These are phyloP conservation scores for Cariama cristata DNA, from an alignment of 2,113 vertebrate genomes.

Conservation along the genomic window DNA sequence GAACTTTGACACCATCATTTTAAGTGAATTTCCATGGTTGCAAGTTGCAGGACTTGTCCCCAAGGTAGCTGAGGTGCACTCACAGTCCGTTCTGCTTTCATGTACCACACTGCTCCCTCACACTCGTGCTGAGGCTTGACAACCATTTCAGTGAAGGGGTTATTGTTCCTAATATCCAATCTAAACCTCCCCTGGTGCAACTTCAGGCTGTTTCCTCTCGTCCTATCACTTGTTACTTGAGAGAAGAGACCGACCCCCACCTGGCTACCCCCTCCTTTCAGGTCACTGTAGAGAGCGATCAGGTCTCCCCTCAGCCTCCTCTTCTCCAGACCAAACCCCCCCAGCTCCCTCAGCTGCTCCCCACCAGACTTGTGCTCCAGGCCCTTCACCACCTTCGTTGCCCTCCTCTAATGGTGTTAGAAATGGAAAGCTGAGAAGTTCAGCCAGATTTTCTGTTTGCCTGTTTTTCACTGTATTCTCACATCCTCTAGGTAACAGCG, in stretches of 20 bases:
- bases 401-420: background rate
- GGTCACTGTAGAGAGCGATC: background rate
- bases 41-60: background rate
- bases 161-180: background rate
- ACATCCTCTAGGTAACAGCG: conserved; percentile 89
- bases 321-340: background rate
- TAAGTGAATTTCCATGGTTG: background rate
- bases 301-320: background rate
- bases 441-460: background rate
- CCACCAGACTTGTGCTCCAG: background rate
- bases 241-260: background rate
- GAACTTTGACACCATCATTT: background rate
- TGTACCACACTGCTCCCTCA: background rate
- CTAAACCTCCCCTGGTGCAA: background rate
- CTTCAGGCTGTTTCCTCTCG: background rate
- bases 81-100: background rate
- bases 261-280: background rate
- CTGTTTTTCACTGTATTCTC: background rate
- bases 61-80: background rate
- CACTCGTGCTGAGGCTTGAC: background rate
- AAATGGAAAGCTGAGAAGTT: conserved; percentile 1
- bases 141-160: background rate
- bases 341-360: background rate
- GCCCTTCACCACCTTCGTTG: background rate
- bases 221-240: background rate